Evolutionary conservation across 2,888 invertebrate genomes (phyloP), one percentile per base, ranked within the genome.

Genomic region (Aspidiotus destructor): DNA sequence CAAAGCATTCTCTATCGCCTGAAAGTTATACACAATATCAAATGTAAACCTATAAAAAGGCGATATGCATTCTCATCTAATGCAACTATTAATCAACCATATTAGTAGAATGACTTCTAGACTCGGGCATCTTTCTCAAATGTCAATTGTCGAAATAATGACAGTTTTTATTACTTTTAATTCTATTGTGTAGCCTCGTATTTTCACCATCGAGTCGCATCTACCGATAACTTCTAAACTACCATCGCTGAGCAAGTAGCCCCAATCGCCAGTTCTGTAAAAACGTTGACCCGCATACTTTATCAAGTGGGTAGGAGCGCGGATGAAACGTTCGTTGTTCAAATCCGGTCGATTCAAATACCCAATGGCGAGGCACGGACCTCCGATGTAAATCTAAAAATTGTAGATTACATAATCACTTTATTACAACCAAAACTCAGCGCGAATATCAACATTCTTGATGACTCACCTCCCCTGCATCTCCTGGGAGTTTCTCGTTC

Each of bases 211-310:
- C 8, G 74, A 71, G 62, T 74, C 74, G 62, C 74, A 74, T 8
- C 74, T 69, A 1, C 74, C 74, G 55, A 72, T 71, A 15, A 74
- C 71, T 63, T 74, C 74, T 41, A 74, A 69, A 58, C 68, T 72
- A 7, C 73, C 73, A 60, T 74, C 73, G 41, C 72, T 69, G 42
- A 72, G 71, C 48, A 73, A 60, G 67, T 72, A 74, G 52, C 74
- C 74, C 74, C 74, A 74, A 71, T 74, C 74, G 0, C 74, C 74
- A 2, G 74, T 74, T 54, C 72, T 72, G 60, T 74, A 74, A 28
- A 74, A 69, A 8, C 73, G 62, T 11, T 70, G 60, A 7, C 74
- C 74, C 42, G 71, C 71, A 9, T 41, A 41, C n/a, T 69, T 48
- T 13, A 70, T 60, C 7, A 73, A 70, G 16, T 70, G 68, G 7